A percentile compares a stretch with the other conserved stretches of the same genome.
phyloP scores from a whole-genome alignment of 2,113 vertebrate genomes.

The Eclectus roratus region DNA sequence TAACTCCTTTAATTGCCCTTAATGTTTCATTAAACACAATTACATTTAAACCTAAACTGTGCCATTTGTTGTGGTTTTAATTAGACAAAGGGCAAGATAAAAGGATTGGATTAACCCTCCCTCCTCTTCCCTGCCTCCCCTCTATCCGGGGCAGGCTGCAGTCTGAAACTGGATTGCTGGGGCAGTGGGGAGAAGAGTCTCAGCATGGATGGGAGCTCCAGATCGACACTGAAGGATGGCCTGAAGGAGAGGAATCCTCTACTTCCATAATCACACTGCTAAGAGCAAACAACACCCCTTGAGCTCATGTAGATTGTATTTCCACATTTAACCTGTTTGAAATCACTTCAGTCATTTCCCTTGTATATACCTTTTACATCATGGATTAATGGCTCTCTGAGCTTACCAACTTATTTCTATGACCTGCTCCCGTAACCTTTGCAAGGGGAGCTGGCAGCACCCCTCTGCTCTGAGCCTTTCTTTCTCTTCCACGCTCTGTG shows the following conservation, averaged over 20 bases:
- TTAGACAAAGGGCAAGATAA: conserved; percentile 73
- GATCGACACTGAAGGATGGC: background rate
- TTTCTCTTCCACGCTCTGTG: background rate
- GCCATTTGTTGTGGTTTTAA: conserved; percentile 76
- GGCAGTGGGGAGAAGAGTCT: background rate
- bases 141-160: background rate
- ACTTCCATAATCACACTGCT: background rate
- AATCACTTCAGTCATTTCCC: background rate
- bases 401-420: background rate
- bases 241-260: background rate
- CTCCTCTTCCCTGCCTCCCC: background rate
- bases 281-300: background rate
- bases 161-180: background rate
- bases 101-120: conserved; percentile 64
- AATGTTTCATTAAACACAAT: conserved; percentile 79
- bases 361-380: background rate
- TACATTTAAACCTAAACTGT: conserved; percentile 75
- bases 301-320: rapidly evolving
- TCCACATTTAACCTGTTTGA: background rate
- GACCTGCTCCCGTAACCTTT: background rate
- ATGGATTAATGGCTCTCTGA: background rate
- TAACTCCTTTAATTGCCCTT: conserved; percentile 74
- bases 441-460: background rate
- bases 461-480: background rate
- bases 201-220: background rate